A percentile compares a stretch with the other conserved stretches of the same genome.
Evolutionary conservation across 2,797 vertebrate genomes (phyloP).

Genomic region (Epinephelus awoara): DNA sequence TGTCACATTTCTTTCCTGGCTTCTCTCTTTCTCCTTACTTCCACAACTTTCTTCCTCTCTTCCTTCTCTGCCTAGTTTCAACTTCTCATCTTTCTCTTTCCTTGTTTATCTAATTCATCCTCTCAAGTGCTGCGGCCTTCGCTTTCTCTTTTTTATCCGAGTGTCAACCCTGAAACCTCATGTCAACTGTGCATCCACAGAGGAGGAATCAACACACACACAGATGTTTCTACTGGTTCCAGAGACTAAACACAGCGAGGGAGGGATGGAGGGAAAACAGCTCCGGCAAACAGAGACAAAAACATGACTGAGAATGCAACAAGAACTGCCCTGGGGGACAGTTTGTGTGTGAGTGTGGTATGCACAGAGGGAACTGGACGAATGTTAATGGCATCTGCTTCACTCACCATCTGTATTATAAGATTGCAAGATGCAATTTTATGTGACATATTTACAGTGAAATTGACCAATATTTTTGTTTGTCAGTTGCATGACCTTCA

Average conservation of each 20-base stretch:
- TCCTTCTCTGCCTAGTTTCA: neutral
- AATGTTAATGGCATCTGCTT: too few species aligned
- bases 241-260: slow-evolving; percentile 73
- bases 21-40: neutral
- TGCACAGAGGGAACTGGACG: too few species aligned
- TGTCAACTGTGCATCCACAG: slow-evolving; percentile 13
- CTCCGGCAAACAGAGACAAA: slow-evolving; percentile 40
- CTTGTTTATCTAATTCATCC: neutral
- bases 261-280: slow-evolving; percentile 45
- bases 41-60: neutral
- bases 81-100: neutral
- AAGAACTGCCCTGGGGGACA: slow-evolving; percentile 22
- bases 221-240: slow-evolving; percentile 49
- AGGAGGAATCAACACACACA: slow-evolving; percentile 26
- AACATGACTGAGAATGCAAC: slow-evolving; percentile 40
- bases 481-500: too few species aligned
- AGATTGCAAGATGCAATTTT: too few species aligned
- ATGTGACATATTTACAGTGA: too few species aligned
- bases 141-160: slow-evolving; percentile 28
- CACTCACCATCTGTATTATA: too few species aligned
- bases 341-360: slow-evolving; percentile 3
- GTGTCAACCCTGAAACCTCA: slow-evolving; percentile 47
- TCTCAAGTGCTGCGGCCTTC: slow-evolving; percentile 30
- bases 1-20: neutral
- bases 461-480: too few species aligned